Percentiles rank a stretch among this genome's conserved stretches.
Evolutionary conservation across 2,797 vertebrate species (phyloP).

Genomic region (Otolemur crassicaudatus): DNA sequence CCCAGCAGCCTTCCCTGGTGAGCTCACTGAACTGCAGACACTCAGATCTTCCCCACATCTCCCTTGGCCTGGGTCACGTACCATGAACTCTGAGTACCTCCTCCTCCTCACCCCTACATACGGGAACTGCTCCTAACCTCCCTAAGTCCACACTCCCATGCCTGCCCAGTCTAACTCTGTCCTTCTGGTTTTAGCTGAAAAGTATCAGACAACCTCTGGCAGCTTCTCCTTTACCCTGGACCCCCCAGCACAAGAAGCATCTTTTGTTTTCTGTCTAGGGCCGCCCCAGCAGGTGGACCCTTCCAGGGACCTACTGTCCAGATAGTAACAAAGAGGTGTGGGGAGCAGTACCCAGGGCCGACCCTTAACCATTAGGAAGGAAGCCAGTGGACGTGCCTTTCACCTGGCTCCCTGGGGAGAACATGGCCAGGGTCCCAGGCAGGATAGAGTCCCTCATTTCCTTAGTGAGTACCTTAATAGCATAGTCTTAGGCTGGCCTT

Average conservation of each 20-base stretch:
- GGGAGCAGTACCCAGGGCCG: neutral
- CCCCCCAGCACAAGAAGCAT: neutral
- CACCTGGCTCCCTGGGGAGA: neutral
- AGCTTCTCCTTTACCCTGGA: neutral
- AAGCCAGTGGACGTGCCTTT: accelerated
- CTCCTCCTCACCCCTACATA: accelerated
- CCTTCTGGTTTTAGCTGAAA: neutral
- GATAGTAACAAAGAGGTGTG: too few relatives aligned
- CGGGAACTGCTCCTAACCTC: too few relatives aligned
- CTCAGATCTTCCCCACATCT: neutral
- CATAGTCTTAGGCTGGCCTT: accelerated
- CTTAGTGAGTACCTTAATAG: neutral
- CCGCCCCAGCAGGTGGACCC: neutral
- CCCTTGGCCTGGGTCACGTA: accelerated
- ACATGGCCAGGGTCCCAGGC: neutral
- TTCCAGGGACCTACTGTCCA: neutral
- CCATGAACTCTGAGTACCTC: accelerated
- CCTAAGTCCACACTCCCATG: neutral
- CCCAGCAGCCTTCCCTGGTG: accelerated
- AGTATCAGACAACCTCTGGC: accelerated
- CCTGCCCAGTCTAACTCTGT: accelerated
- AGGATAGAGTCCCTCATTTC: neutral
- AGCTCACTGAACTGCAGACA: accelerated
- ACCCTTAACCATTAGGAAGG: accelerated
- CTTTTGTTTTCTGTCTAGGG: neutral